phyloP scores from a whole-genome alignment of 2,797 vertebrate species.

The Melanotaenia nigrans region DNA sequence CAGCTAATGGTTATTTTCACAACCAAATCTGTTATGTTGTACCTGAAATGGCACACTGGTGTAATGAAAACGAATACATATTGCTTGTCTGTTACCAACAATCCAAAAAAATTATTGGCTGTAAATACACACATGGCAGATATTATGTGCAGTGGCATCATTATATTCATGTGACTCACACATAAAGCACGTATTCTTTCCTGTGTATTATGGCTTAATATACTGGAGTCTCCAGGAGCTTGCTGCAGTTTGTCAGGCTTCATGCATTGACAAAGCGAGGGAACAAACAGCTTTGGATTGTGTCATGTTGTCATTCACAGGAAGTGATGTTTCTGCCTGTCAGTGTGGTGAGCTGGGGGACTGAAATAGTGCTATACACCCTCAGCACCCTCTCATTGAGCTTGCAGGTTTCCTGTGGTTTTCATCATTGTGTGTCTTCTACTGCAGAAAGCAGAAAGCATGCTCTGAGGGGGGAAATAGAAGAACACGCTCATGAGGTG shows the following conservation, averaged over 20 bases:
- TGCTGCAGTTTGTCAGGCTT: slow-evolving; percentile 33
- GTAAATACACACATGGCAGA: not conserved
- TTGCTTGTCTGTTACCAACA: not conserved
- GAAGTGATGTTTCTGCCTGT: slow-evolving; percentile 66
- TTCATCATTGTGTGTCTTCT: slow-evolving; percentile 34
- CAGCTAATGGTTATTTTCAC: slow-evolving; percentile 7
- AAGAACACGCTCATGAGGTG: slow-evolving; percentile 1
- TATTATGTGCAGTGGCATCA: slow-evolving; percentile 18
- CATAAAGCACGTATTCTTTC: slow-evolving; percentile 34
- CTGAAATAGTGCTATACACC: slow-evolving; percentile 24
- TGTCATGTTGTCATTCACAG: slow-evolving; percentile 64
- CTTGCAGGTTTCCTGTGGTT: slow-evolving; percentile 73
- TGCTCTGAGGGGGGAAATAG: slow-evolving; percentile 17
- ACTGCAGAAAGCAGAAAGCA: slow-evolving; percentile 50
- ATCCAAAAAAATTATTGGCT: not conserved
- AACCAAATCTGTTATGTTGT: slow-evolving; percentile 2
- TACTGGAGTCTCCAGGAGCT: slow-evolving; percentile 6
- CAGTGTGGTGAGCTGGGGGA: slow-evolving; percentile 30
- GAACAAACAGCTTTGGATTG: slow-evolving; percentile 32
- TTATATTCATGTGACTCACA: slow-evolving; percentile 41
- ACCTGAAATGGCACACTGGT: not conserved
- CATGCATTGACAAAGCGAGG: slow-evolving; percentile 28
- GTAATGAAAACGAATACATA: not conserved
- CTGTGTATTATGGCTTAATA: slow-evolving; percentile 38
- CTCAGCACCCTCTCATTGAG: slow-evolving; percentile 31